Conservation (phyloP, 2,888 invertebrate species). For the Andrena flavipes region DNA sequence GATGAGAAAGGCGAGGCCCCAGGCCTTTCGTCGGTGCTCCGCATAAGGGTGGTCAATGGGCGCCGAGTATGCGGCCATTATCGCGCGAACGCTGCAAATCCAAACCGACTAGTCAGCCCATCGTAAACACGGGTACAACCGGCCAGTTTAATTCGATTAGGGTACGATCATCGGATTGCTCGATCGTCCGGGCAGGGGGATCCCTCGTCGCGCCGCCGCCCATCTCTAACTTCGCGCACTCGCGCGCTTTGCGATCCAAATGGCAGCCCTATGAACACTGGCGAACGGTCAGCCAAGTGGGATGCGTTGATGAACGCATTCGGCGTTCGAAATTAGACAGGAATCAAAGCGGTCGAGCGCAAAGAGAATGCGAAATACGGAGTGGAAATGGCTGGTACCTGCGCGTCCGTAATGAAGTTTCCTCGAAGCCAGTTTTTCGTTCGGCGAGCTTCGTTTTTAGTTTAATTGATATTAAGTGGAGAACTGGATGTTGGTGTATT, state of each 20-base stretch:
- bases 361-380: not conserved
- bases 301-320: slow-evolving; percentile 27
- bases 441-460: no score
- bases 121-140: slow-evolving; percentile 69
- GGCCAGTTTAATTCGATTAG: slow-evolving; percentile 73
- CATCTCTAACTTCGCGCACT: slow-evolving; percentile 34
- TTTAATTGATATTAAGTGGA: no score
- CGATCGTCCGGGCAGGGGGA: slow-evolving; percentile 67
- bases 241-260: slow-evolving; percentile 29
- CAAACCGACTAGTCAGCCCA: slow-evolving; percentile 72
- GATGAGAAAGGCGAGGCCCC: slow-evolving; percentile 51
- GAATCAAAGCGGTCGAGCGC: not conserved
- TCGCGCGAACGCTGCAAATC: slow-evolving; percentile 69
- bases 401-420: no score
- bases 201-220: slow-evolving; percentile 48
- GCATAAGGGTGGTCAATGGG: slow-evolving; percentile 23
- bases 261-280: slow-evolving; percentile 11
- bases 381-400: not conserved
- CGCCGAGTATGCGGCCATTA: slow-evolving; percentile 57
- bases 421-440: no score
- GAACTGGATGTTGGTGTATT: no score
- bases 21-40: slow-evolving; percentile 40
- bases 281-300: slow-evolving; percentile 10
- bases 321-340: not conserved
- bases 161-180: slow-evolving; percentile 71